phyloP scores from a whole-genome alignment of 2,888 invertebrate genomes.

The Eurois occulta region DNA sequence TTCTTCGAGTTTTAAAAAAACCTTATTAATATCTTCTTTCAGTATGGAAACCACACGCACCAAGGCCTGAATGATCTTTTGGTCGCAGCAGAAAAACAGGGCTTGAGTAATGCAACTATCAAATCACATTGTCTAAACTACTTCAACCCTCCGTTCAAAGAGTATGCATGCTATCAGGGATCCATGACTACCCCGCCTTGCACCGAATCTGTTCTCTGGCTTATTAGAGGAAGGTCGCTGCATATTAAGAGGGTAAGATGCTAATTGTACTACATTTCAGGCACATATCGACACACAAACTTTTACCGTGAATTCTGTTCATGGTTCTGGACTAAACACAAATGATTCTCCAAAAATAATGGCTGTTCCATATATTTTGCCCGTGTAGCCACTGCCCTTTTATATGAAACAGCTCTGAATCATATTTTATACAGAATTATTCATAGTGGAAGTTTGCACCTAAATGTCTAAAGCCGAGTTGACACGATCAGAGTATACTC shows the following conservation, averaged over 20 bases:
- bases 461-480: too few species aligned
- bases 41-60: conserved; percentile 78
- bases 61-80: conserved; percentile 73
- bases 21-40: conserved; percentile 47
- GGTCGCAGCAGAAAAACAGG: conserved; percentile 25
- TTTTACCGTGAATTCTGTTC: too few species aligned
- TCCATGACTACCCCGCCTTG: conserved; percentile 83
- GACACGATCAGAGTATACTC: too few species aligned
- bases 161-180: conserved; percentile 83
- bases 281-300: too few species aligned
- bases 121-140: conserved; percentile 64
- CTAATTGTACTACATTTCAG: neutral
- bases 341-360: neutral
- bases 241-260: conserved; percentile 76
- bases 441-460: too few species aligned
- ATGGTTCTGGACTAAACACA: too few species aligned
- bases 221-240: conserved; percentile 77
- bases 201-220: conserved; percentile 81
- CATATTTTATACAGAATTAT: too few species aligned
- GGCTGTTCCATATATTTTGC: too few species aligned
- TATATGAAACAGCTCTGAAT: too few species aligned
- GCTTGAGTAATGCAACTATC: conserved; percentile 49
- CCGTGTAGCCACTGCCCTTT: too few species aligned
- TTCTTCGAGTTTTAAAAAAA: neutral
- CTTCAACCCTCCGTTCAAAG: conserved; percentile 78